Evolutionary conservation across 2,797 vertebrate genomes (phyloP), one percentile per base, ranked within the genome.

Genomic region (Sebastes alutus): DNA sequence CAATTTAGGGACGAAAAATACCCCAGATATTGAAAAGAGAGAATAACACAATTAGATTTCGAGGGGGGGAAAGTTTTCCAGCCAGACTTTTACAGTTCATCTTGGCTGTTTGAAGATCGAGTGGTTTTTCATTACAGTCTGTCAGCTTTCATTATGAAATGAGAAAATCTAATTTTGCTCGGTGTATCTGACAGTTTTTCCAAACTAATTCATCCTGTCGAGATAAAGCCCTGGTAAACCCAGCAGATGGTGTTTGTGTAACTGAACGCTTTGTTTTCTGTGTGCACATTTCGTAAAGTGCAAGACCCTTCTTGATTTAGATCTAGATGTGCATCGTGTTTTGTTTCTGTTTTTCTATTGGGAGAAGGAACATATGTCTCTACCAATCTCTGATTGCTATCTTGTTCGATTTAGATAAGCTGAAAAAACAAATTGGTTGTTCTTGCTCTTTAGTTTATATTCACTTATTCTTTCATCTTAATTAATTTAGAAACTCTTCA

Each of bases 231-330:
- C 75, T 29, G 67, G 89, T 87, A 93, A 94, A 92, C 84, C 80
- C 75, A 90, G 73, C 96, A 96, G 94, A 95, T 96, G 95, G 94
- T 94, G 93, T 95, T 95, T 94, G 89, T 91, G 89, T 89, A 92
- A 93, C 79, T 78, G 74, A 83, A 87, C 85, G 82, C 87, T 93
- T 93, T 89, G 85, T 92, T 92, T 89, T 76, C 58, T 16, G 62
- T 78, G 64, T 83, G 67, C 81, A 75, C 71, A 42, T 82, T 81
- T 83, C 55, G 46, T 69, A 81, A 81, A 90, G 88, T 77, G 72
- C 72, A 83, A 81, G 85, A 85, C 77, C 78, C 38, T 11, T 65
- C 49, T 49, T 78, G 75, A 80, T 91, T 84, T 60, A 66, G 29
- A 77, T 89, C 74, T 75, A 71, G 87, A 72, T 74, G 64, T 76